Evolutionary conservation across 2,797 vertebrate genomes (phyloP).

Genomic region (Acrossocheilus wenchowensis): DNA sequence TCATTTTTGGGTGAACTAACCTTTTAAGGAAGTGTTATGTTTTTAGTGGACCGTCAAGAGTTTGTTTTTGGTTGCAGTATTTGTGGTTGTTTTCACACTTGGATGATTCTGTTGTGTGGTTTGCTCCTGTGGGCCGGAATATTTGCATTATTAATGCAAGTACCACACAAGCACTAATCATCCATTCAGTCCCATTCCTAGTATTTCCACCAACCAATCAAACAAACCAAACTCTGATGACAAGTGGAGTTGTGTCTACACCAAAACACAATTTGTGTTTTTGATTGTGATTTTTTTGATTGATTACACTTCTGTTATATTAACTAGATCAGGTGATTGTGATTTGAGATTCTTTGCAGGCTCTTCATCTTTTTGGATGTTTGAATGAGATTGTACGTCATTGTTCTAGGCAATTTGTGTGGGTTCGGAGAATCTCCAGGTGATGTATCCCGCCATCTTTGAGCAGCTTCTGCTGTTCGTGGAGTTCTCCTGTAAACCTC

Average conservation of each 20-base stretch:
- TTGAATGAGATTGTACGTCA: constrained; percentile 45
- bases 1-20: not conserved
- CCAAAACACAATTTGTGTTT: too few species aligned
- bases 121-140: not conserved
- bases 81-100: not conserved
- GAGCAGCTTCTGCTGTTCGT: constrained; percentile 96
- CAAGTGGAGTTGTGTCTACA: not conserved
- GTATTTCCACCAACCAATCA: not conserved
- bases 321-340: not conserved
- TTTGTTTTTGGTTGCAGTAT: not conserved
- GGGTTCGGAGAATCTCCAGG: constrained; percentile 96
- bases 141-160: not conserved
- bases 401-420: constrained; percentile 92
- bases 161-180: not conserved
- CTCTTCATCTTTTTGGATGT: not conserved
- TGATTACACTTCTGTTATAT: not conserved
- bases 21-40: not conserved
- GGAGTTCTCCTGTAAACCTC: constrained; percentile 98
- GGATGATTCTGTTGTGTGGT: not conserved
- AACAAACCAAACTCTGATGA: not conserved
- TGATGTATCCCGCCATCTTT: constrained; percentile 99
- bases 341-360: not conserved
- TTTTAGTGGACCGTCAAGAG: not conserved
- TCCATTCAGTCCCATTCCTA: not conserved
- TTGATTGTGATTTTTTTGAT: not conserved